phyloP scores from a whole-genome alignment of 2,797 vertebrate species.

The Otolemur crassicaudatus region DNA sequence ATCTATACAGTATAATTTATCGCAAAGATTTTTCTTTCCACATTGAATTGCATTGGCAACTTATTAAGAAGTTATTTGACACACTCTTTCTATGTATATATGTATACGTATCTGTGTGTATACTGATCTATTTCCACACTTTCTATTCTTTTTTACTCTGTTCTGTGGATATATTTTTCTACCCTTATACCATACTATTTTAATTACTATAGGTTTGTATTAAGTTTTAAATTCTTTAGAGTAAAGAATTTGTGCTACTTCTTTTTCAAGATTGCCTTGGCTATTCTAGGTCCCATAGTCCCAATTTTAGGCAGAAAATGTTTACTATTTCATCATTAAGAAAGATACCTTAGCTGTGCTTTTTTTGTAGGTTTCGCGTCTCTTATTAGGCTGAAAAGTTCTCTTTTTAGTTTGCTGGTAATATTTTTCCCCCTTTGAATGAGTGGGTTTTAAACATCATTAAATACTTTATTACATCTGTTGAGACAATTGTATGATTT shows the following conservation, averaged over 20 bases:
- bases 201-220: slow-evolving; percentile 10
- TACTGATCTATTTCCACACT: slow-evolving; percentile 10
- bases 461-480: not conserved
- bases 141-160: not conserved
- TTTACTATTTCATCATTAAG: slow-evolving; percentile 26
- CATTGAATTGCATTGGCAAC: not conserved
- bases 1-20: not conserved
- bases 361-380: not conserved
- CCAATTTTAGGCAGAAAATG: not conserved
- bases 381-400: not conserved
- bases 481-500: not conserved
- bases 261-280: not conserved
- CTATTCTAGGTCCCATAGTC: not conserved
- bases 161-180: not conserved
- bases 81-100: not conserved
- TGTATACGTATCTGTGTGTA: not conserved
- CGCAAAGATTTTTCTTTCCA: not conserved
- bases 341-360: not conserved
- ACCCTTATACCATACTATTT: not conserved
- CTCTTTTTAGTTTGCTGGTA: too few relatives aligned
- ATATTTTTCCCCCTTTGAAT: not conserved
- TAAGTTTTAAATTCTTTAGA: not conserved
- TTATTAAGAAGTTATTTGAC: slow-evolving; percentile 31
- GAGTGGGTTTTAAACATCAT: not conserved
- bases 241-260: not conserved